A percentile compares a stretch with the other conserved stretches of the same genome.
These are phyloP conservation scores for Monopis laevigella DNA, from an alignment of 2,888 invertebrate species.

Conservation along the genomic window DNA sequence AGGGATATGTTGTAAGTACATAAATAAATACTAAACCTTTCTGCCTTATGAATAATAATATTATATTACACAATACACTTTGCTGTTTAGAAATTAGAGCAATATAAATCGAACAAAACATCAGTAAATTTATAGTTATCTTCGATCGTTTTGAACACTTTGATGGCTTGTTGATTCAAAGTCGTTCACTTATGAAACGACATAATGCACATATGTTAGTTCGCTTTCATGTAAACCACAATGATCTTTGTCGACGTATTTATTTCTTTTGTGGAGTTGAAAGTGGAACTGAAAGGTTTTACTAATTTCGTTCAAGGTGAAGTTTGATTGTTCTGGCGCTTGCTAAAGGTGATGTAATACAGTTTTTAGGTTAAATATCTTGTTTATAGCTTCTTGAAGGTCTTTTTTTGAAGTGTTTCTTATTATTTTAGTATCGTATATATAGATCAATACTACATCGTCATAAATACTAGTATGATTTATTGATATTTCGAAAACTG, in stretches of 20 bases:
- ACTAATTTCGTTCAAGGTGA: conserved; percentile 49
- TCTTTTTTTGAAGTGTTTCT: not conserved
- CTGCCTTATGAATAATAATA: too few species aligned
- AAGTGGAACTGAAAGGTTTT: conserved; percentile 25
- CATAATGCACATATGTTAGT: conserved; percentile 8
- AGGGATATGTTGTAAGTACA: too few species aligned
- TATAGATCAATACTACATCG: too few species aligned
- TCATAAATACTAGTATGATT: too few species aligned
- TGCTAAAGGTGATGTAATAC: not conserved
- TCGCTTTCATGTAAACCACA: conserved; percentile 16
- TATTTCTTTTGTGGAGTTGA: conserved; percentile 36
- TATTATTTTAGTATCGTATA: too few species aligned
- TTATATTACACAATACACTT: too few species aligned
- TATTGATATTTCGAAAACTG: too few species aligned
- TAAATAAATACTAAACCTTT: too few species aligned
- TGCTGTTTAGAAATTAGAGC: too few species aligned
- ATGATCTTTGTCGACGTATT: conserved; percentile 50
- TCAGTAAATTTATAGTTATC: too few species aligned
- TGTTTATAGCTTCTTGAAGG: conserved; percentile 3
- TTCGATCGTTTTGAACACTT: not conserved
- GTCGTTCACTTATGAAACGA: conserved; percentile 6
- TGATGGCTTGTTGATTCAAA: not conserved
- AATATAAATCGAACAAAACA: too few species aligned
- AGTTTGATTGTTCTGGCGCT: conserved; percentile 41
- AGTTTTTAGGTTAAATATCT: conserved; percentile 7